Conservation (phyloP, 1,140 invertebrate genomes). For the Dufourea novaeangliae region DNA sequence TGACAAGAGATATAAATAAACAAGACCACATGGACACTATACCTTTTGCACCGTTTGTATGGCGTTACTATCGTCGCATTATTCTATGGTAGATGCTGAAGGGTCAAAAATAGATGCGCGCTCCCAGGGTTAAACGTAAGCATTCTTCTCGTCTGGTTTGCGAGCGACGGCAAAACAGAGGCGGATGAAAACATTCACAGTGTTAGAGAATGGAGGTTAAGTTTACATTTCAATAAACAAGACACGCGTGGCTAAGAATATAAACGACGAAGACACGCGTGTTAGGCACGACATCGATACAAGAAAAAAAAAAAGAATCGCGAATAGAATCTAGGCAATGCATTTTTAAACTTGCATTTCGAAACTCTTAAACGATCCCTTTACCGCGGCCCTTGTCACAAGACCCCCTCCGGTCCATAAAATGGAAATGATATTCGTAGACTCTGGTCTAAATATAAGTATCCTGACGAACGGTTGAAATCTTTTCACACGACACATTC, state of each 20-base stretch:
- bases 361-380: background rate
- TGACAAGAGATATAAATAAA: background rate
- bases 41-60: slow-evolving; percentile 3
- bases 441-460: slow-evolving; percentile 40
- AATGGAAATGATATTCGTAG: slow-evolving; percentile 42
- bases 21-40: background rate
- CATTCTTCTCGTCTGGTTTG: slow-evolving; percentile 53
- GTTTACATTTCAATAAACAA: slow-evolving; percentile 51
- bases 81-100: slow-evolving; percentile 33
- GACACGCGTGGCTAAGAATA: slow-evolving; percentile 23
- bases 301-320: background rate
- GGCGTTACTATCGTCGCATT: slow-evolving; percentile 23
- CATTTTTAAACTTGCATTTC: background rate
- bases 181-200: slow-evolving; percentile 43
- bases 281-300: background rate
- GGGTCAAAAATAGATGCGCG: slow-evolving; percentile 53
- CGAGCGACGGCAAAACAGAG: slow-evolving; percentile 39
- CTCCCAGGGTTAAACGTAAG: slow-evolving; percentile 55
- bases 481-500: slow-evolving; percentile 29
- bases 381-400: background rate
- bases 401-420: slow-evolving; percentile 8
- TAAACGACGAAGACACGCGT: slow-evolving; percentile 4
- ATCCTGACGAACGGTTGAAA: slow-evolving; percentile 25
- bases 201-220: slow-evolving; percentile 45
- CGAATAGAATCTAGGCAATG: background rate